A percentile compares a stretch with the other conserved stretches of the same genome.
phyloP scores from a whole-genome alignment of 2,888 invertebrate species.

The Ferrisia virgata region DNA sequence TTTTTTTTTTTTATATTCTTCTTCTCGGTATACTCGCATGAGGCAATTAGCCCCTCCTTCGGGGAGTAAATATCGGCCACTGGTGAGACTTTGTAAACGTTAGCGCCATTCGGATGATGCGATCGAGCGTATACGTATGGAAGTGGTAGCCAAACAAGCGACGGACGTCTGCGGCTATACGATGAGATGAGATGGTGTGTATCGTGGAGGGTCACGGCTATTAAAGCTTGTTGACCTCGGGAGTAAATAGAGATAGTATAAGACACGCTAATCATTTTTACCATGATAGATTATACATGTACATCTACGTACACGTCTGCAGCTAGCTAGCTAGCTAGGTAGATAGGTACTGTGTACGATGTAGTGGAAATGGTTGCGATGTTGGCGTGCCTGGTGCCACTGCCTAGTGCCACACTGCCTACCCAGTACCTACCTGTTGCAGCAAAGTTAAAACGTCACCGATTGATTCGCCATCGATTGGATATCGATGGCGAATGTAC shows the following conservation, averaged over 20 bases:
- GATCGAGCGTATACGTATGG: background rate
- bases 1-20: too few species aligned
- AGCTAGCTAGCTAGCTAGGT: background rate
- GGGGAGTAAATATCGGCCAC: background rate
- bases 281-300: background rate
- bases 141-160: slow-evolving; percentile 17
- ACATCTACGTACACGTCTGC: background rate
- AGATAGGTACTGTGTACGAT: background rate
- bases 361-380: background rate
- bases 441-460: too few species aligned
- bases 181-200: background rate
- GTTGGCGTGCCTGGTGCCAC: too few species aligned
- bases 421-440: too few species aligned
- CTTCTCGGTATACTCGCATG: background rate
- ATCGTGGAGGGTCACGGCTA: slow-evolving; percentile 20
- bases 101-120: slow-evolving; percentile 13
- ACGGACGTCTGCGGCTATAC: too few species aligned
- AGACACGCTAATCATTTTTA: slow-evolving; percentile 16
- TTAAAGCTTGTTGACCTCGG: slow-evolving; percentile 27
- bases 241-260: slow-evolving; percentile 11
- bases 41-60: slow-evolving; percentile 26
- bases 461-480: background rate
- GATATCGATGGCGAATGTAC: background rate
- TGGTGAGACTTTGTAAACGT: slow-evolving; percentile 10
- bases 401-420: too few species aligned